These are phyloP conservation scores for Peromyscus aztecus DNA, from an alignment of 2,797 vertebrate genomes.

Conservation along the genomic window DNA sequence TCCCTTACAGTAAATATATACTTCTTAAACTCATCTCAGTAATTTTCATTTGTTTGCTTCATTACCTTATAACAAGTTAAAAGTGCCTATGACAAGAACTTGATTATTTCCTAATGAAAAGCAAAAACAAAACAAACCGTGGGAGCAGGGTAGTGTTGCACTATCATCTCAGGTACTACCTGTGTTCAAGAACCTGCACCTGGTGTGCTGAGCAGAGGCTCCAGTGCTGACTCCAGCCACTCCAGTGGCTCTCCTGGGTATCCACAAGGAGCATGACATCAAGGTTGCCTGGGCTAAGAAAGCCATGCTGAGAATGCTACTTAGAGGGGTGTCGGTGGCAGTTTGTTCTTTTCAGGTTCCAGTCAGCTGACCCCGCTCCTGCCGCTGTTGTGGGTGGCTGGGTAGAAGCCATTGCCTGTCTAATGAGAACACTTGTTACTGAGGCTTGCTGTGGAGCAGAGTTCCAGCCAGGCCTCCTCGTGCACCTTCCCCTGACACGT, in stretches of 20 bases:
- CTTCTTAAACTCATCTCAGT: constrained; percentile 74
- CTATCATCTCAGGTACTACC: constrained; percentile 80
- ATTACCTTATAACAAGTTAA: constrained; percentile 78
- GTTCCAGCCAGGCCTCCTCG: background rate
- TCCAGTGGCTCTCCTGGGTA: background rate
- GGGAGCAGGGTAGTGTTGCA: constrained; percentile 79
- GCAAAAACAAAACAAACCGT: constrained; percentile 72
- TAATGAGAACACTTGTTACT: background rate
- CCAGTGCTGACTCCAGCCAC: constrained; percentile 46
- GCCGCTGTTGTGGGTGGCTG: background rate
- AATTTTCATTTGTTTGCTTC: constrained; percentile 72
- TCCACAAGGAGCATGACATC: background rate
- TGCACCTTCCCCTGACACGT: background rate
- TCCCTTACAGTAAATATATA: constrained; percentile 50
- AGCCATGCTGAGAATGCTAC: background rate
- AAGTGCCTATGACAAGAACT: constrained; percentile 83
- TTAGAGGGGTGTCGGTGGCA: background rate
- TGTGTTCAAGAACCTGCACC: constrained; percentile 51
- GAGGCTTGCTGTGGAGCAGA: background rate
- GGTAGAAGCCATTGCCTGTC: background rate
- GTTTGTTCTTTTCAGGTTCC: background rate
- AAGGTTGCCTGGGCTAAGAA: background rate
- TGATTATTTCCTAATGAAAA: constrained; percentile 80
- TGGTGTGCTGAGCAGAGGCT: constrained; percentile 22
- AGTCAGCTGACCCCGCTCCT: constrained; percentile 7